Evolutionary conservation across 2,888 invertebrate species (phyloP).

Genomic region (Amphipoea oculea): DNA sequence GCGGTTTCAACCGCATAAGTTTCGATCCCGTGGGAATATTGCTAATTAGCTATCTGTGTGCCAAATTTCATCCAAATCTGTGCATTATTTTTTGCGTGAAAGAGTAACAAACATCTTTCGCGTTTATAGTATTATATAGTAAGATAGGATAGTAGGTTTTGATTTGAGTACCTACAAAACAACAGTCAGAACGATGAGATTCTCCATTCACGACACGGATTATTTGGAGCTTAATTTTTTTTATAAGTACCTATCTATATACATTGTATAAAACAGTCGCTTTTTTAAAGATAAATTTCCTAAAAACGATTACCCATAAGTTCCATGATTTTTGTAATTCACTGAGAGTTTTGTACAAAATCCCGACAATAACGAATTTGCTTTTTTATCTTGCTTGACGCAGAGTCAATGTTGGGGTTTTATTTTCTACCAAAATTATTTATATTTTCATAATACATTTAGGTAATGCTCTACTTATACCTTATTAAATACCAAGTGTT

Average conservation of each 20-base stretch:
- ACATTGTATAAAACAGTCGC: not conserved
- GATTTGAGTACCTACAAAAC: not conserved
- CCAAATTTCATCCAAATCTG: too few species aligned
- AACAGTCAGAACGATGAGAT: not conserved
- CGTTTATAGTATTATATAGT: too few species aligned
- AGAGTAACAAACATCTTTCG: too few species aligned
- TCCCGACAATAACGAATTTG: not conserved
- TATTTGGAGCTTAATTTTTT: not conserved
- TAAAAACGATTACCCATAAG: not conserved
- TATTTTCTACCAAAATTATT: not conserved
- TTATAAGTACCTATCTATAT: not conserved
- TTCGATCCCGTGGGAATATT: too few species aligned
- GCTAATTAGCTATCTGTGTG: too few species aligned
- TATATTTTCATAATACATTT: not conserved
- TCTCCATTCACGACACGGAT: not conserved
- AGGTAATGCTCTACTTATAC: not conserved
- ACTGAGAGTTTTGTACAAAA: not conserved
- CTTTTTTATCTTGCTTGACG: not conserved
- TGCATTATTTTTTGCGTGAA: too few species aligned
- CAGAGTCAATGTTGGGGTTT: not conserved
- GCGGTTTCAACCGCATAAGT: too few species aligned
- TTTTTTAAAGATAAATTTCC: not conserved
- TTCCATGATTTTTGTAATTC: not conserved
- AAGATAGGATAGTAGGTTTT: too few species aligned
- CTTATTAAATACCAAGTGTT: not conserved